Conservation (phyloP, 92 coral and sea anemone genomes). For the Metridium senile region DNA sequence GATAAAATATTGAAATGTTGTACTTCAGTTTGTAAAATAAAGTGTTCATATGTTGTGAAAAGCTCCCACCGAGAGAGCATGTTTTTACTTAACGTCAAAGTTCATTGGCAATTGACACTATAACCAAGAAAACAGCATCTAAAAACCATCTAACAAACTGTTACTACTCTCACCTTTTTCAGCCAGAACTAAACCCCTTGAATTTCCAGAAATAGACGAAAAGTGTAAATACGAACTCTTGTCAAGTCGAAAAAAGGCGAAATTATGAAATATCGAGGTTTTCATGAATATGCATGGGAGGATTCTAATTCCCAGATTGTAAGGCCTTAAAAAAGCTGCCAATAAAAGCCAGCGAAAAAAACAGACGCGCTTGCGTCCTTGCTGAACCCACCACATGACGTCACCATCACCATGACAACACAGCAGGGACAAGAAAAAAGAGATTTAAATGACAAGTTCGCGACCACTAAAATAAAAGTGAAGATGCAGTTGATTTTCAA, state of each 20-base stretch:
- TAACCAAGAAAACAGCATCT: not conserved
- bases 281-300: slow-evolving; percentile 9
- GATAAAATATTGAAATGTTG: no score
- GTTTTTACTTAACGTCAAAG: not conserved
- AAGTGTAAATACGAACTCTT: not conserved
- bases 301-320: slow-evolving; percentile 17
- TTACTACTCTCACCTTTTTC: not conserved
- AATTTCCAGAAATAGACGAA: not conserved
- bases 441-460: not conserved
- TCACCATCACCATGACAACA: not conserved
- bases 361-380: slow-evolving; percentile 10
- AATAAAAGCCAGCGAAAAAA: slow-evolving; percentile 19
- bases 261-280: slow-evolving; percentile 7
- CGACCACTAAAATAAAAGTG: not conserved
- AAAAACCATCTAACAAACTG: not conserved
- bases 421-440: not conserved
- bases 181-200: not conserved
- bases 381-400: not conserved
- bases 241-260: slow-evolving; percentile 1
- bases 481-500: no score
- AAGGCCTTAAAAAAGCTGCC: slow-evolving; percentile 8
- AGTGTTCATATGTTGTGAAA: not conserved
- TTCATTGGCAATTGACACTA: not conserved
- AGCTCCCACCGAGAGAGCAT: not conserved
- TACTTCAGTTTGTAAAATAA: not conserved